Percentiles rank a stretch among this genome's conserved stretches.
phyloP scores from a whole-genome alignment of 2,113 vertebrate species.

The Helogale parvula region DNA sequence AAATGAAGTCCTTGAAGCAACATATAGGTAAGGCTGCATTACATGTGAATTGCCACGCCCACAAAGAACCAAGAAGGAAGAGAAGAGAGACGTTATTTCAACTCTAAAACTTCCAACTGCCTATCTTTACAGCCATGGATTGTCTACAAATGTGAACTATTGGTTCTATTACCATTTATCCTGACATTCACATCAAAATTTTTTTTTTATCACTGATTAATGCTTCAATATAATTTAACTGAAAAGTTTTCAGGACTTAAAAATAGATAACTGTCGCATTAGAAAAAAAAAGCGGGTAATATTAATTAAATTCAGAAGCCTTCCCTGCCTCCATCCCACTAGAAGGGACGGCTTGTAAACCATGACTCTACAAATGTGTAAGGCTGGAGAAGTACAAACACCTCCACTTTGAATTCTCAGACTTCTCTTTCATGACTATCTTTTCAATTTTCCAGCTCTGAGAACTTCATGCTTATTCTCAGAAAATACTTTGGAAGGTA shows the following conservation, averaged over 20 bases:
- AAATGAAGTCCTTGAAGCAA: not conserved
- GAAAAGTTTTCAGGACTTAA: slow-evolving; percentile 17
- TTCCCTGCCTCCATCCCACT: not conserved
- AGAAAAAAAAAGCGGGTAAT: not conserved
- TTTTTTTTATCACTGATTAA: slow-evolving; percentile 29
- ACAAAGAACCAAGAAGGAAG: not conserved
- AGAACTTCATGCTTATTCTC: not conserved
- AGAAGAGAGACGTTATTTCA: not conserved
- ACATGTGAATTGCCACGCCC: too few relatives aligned
- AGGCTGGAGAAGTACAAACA: not conserved
- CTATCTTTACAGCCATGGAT: not conserved
- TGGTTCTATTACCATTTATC: slow-evolving; percentile 10
- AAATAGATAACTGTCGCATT: slow-evolving; percentile 50
- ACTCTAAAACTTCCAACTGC: not conserved
- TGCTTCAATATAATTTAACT: not conserved
- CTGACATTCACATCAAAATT: not conserved
- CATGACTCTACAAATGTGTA: not conserved
- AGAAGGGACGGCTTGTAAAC: not conserved
- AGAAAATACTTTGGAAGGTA: not conserved
- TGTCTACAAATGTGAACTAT: not conserved
- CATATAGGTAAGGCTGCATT: not conserved
- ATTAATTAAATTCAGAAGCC: not conserved
- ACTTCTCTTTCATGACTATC: not conserved
- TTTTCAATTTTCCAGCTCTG: not conserved
- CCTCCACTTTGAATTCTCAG: not conserved